These are phyloP conservation scores for Datnioides undecimradiatus DNA, from an alignment of 2,113 vertebrate species.

Conservation along the genomic window DNA sequence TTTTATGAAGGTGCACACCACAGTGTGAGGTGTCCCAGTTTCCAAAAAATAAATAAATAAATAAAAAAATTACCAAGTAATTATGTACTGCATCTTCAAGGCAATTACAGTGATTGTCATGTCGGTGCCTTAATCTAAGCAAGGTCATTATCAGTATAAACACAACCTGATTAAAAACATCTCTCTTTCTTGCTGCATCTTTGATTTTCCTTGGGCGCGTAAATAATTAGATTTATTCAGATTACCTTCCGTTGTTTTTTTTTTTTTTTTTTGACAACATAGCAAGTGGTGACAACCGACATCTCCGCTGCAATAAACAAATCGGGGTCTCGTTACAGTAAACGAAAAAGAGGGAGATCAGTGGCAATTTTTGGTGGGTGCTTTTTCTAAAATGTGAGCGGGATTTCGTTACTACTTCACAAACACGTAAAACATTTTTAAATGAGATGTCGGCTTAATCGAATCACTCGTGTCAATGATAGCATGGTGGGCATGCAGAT, in stretches of 20 bases:
- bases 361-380: not conserved
- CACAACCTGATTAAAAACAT: constrained; percentile 58
- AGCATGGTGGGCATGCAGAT: not conserved
- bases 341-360: constrained; percentile 17
- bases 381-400: constrained; percentile 10
- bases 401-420: constrained; percentile 6
- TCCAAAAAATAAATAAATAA: not conserved
- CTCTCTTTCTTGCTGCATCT: not conserved
- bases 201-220: constrained; percentile 17
- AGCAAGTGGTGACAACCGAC: constrained; percentile 9
- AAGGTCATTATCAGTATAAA: constrained; percentile 43
- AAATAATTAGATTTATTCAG: constrained; percentile 43
- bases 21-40: not conserved
- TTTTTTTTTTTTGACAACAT: constrained; percentile 9
- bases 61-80: not conserved
- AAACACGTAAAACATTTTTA: constrained; percentile 9
- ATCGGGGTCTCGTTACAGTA: not conserved
- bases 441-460: constrained; percentile 29
- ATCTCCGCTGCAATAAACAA: not conserved
- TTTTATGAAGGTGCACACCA: not conserved
- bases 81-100: constrained; percentile 39
- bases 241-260: constrained; percentile 6
- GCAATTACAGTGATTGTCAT: constrained; percentile 53
- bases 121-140: constrained; percentile 37
- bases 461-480: constrained; percentile 28